Evolutionary conservation across 2,797 vertebrate species (phyloP).

Genomic region (Tympanoctomys barrerae): DNA sequence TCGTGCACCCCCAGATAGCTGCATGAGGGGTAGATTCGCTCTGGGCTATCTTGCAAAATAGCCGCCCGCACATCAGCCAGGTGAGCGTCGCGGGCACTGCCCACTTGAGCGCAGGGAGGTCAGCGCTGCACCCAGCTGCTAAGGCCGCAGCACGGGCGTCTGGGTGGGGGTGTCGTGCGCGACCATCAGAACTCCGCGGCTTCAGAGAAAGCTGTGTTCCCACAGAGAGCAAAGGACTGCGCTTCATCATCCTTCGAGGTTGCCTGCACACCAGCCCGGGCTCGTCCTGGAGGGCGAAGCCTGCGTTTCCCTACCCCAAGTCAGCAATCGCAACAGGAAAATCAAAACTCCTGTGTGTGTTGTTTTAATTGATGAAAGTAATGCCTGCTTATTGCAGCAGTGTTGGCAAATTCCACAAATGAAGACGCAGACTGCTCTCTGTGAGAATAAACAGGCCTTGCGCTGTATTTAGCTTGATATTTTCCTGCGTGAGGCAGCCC

Average conservation of each 20-base stretch:
- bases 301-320: not conserved
- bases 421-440: not conserved
- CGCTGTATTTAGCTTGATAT: not conserved
- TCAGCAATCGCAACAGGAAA: not conserved
- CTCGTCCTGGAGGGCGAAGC: not conserved
- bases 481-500: not conserved
- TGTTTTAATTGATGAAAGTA: not conserved
- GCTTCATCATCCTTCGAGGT: not conserved
- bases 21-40: not conserved
- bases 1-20: not conserved
- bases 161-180: not conserved
- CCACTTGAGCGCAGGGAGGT: not conserved
- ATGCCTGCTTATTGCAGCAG: not conserved
- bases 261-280: not conserved
- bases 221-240: not conserved
- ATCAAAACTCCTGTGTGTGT: accelerated
- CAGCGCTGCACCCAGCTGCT: not conserved
- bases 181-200: not conserved
- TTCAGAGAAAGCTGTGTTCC: not conserved
- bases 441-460: accelerated
- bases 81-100: not conserved
- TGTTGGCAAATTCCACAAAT: not conserved
- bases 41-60: not conserved
- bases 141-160: not conserved
- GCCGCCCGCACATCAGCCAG: too few relatives aligned